Evolutionary conservation across 2,113 vertebrate species (phyloP).

Genomic region (Oreochromis aureus): DNA sequence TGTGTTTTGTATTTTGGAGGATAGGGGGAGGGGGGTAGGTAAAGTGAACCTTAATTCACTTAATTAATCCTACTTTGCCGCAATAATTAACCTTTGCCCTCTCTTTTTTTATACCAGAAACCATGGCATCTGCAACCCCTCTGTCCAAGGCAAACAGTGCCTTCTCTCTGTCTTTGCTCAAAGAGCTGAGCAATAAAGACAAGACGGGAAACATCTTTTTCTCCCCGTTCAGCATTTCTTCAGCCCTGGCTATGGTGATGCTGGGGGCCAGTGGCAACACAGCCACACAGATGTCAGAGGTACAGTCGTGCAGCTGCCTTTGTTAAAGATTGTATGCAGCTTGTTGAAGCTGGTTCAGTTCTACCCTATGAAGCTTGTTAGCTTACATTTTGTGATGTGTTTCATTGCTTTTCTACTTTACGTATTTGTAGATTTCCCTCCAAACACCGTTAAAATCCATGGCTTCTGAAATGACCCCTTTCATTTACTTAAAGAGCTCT

Average conservation of each 20-base stretch:
- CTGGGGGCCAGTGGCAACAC: conserved; percentile 80
- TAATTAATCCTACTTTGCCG: neutral
- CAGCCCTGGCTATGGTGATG: conserved; percentile 79
- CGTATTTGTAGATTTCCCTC: neutral
- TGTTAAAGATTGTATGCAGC: neutral
- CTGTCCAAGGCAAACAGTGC: conserved; percentile 71
- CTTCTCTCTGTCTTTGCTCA: conserved; percentile 78
- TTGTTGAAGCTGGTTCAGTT: neutral
- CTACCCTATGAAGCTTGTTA: neutral
- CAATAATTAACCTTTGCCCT: neutral
- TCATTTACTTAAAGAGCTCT: neutral
- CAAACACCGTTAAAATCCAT: neutral
- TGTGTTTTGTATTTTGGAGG: neutral
- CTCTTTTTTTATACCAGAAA: neutral
- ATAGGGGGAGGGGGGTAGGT: neutral
- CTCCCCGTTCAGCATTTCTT: conserved; percentile 82
- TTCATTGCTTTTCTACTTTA: neutral
- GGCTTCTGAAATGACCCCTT: neutral
- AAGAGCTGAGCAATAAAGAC: conserved; percentile 63
- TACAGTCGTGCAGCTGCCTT: conserved; percentile 21
- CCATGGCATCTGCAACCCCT: conserved; percentile 39
- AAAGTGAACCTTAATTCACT: neutral
- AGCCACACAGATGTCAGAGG: conserved; percentile 80
- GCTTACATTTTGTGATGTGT: neutral
- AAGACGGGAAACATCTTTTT: conserved; percentile 73